Percentiles rank a stretch among this genome's conserved stretches.
phyloP scores from a whole-genome alignment of 2,113 vertebrate species.

The Columba livia region DNA sequence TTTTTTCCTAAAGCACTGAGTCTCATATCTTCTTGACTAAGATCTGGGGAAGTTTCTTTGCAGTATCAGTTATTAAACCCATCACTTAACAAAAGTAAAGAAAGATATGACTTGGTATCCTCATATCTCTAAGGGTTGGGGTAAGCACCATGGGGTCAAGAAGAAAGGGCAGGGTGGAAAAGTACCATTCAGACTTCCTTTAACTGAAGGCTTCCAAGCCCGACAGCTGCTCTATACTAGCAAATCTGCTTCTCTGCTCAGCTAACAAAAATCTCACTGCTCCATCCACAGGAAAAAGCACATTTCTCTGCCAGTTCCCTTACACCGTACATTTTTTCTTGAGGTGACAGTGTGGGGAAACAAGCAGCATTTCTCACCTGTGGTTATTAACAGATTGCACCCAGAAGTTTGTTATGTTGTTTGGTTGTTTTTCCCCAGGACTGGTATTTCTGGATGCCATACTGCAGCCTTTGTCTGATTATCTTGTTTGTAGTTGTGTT shows the following conservation, averaged over 20 bases:
- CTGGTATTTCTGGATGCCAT: slow-evolving; percentile 80
- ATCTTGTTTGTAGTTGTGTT: slow-evolving; percentile 80
- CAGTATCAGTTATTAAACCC: background rate
- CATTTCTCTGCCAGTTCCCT: background rate
- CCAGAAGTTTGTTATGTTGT: background rate
- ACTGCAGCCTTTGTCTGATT: slow-evolving; percentile 82
- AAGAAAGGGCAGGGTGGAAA: background rate
- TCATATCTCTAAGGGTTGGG: background rate
- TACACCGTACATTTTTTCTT: background rate
- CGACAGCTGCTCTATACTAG: background rate
- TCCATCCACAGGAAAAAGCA: background rate
- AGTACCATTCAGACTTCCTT: background rate
- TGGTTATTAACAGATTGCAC: background rate
- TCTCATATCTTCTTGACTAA: background rate
- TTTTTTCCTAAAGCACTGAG: background rate
- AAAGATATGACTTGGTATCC: background rate
- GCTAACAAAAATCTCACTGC: background rate
- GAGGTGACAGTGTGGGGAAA: background rate
- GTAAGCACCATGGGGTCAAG: background rate
- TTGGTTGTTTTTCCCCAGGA: slow-evolving; percentile 37
- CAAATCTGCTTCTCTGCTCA: background rate
- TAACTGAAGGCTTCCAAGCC: background rate
- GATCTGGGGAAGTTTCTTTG: background rate
- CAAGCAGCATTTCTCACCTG: background rate
- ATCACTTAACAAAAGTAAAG: background rate